Evolutionary conservation across 2,888 invertebrate genomes (phyloP).

Genomic region (Trachelus iudaicus): DNA sequence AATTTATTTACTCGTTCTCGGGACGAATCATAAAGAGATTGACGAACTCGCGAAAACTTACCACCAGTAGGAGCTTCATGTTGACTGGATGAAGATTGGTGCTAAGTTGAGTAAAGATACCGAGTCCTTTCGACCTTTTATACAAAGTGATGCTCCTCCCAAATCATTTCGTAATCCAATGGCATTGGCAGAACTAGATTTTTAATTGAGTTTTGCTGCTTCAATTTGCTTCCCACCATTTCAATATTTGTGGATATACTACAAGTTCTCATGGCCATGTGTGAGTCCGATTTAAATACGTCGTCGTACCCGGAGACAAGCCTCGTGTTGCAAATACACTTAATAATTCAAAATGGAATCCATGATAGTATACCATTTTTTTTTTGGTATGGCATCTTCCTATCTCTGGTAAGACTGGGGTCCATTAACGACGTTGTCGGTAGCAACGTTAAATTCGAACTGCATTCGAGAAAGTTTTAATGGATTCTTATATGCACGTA

Average conservation of each 20-base stretch:
- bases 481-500: not conserved
- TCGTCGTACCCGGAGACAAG: not conserved
- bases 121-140: constrained; percentile 60
- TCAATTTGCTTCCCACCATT: constrained; percentile 15
- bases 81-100: constrained; percentile 46
- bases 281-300: not conserved
- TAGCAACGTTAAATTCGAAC: not conserved
- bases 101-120: constrained; percentile 47
- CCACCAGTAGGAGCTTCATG: constrained; percentile 62
- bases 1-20: not conserved
- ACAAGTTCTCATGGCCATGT: not conserved
- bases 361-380: not conserved
- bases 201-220: constrained; percentile 47
- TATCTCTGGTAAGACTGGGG: not conserved
- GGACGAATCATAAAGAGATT: not conserved
- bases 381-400: not conserved
- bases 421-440: not conserved
- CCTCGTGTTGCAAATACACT: not conserved
- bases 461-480: not conserved
- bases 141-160: constrained; percentile 53
- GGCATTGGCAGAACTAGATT: constrained; percentile 64
- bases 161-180: constrained; percentile 54
- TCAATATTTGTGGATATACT: constrained; percentile 25
- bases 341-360: not conserved
- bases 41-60: constrained; percentile 39